Base-by-base conservation (phyloP, 2,888 invertebrate species). In the Penaeus monodon region DNA sequence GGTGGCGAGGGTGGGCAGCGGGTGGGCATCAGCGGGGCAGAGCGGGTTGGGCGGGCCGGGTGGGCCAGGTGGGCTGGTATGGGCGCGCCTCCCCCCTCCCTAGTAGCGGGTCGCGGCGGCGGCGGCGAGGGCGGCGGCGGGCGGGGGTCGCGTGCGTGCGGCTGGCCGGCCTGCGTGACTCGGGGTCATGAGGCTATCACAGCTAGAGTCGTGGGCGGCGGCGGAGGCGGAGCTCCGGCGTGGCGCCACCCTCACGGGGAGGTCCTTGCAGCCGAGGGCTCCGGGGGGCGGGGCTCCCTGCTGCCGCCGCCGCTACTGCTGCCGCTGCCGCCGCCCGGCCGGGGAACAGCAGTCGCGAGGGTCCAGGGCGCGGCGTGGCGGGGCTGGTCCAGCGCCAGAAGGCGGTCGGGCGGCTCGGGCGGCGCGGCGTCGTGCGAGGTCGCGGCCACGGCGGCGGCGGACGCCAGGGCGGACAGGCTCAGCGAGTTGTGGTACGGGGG, bases 181-280 rank as follows among this genome's bases (percentile, higher is more conserved):
- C 64, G 68, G 68, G 86, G 86, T 86, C 83, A 78, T 86, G 78
- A 78, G 86, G 83, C 86, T 86, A 86, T 86, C 86, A 86, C 86
- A 86, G 86, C 82, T 83, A 82, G 80, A 81, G 68, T 79, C 27
- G 85, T 80, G 85, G 77, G 77, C 38, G 78, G 64, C 33, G 65
- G 78, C 66, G 76, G 85, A 49, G 74, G 74, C 81, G 81, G 81
- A 38, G 81, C 81, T 81, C 81, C 81, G 66, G 65, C 38, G 38
- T 38, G 33, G 81, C 80, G 64, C 81, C 81, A 70, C 80, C 86
- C 82, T 86, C 86, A 86, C 78, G 86, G 86, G 64, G 83, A 77
- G 86, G 83, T 77, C 57, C 70, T 82, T 66, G 86, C 57, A 24
- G 78, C 82, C 38, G 83, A 83, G 22, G 79, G 82, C 78, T 86